Base-by-base conservation (phyloP, 2,113 vertebrate species). In the Rissa tridactyla region DNA sequence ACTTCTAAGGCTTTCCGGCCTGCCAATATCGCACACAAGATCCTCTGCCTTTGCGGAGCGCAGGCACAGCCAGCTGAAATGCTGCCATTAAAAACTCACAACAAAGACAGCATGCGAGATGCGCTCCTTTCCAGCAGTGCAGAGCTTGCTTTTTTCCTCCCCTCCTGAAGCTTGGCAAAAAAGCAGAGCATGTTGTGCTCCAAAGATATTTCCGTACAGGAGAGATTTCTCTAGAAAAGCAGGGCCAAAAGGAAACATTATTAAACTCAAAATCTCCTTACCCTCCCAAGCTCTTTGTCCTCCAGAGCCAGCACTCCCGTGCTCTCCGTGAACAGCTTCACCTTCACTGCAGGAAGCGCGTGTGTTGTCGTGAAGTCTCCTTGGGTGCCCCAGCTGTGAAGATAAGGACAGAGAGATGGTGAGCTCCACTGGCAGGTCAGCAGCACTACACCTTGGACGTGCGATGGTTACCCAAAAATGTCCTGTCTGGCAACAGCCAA, bases 271-370 rank as follows among this genome's bases (percentile, higher is more conserved):
- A 69, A 92, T 62, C 18, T 84, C 27, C 98, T 98, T 98, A 99
- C 99, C 98, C 99, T 98, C 88, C 99, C 99, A 8, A 99, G 98
- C 96, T 99, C 99, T 96, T 99, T 99, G 97, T 99, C 99, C 92
- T 99, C 99, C 96, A 99, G 98, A 61, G 99, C 99, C 98, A 99
- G 90, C 71, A 99, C 99, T 4, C 99, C 99, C 0, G 99, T 99
- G 97, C 99, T 99, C 95, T 99, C 99, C 0, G 99, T 99, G 96
- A 99, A 99, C 72, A 99, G 98, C 97, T 99, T 99, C 96, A 99
- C 99, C 97, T 99, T 99, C 92, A 99, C 99, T 23, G 99, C 99
- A 22, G 99, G 99, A 71, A 99, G 98, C 0, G 99, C 99, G 1
- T 99, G 99, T 16, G 99, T 99, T 21, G 99, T 99, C 0, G 98